phyloP scores from a whole-genome alignment of 2,113 vertebrate species.

The Boulengeromyrus knoepffleri region DNA sequence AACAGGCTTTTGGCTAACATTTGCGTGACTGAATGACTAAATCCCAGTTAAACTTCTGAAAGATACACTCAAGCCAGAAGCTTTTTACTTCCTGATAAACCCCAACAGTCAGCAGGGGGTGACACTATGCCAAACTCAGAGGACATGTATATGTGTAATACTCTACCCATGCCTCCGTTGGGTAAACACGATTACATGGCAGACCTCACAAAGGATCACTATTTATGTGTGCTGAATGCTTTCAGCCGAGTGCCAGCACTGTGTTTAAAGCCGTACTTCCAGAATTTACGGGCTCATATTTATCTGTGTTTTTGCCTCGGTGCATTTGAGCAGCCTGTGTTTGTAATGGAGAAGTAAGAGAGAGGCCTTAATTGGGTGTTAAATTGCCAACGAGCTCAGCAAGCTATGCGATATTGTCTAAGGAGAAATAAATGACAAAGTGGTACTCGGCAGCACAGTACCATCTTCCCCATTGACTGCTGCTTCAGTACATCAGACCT shows the following conservation, averaged over 20 bases:
- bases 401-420: neutral
- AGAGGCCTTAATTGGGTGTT: constrained; percentile 4
- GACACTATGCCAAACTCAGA: neutral
- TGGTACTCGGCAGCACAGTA: neutral
- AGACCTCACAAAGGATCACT: neutral
- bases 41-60: neutral
- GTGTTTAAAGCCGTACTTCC: neutral
- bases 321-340: neutral
- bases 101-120: neutral
- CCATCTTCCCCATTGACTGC: neutral
- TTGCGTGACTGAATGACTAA: neutral
- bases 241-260: neutral
- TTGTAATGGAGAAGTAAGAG: neutral
- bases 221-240: constrained; percentile 8
- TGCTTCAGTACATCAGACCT: neutral
- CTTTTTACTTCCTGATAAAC: neutral
- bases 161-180: neutral
- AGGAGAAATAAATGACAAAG: neutral
- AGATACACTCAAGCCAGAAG: neutral
- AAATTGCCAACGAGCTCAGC: neutral
- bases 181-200: neutral
- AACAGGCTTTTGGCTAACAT: neutral
- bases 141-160: neutral
- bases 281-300: neutral
- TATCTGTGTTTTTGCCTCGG: neutral